Evolutionary conservation across 1,140 invertebrate genomes (phyloP).

Genomic region (Brachionus asplanchnoidis): DNA sequence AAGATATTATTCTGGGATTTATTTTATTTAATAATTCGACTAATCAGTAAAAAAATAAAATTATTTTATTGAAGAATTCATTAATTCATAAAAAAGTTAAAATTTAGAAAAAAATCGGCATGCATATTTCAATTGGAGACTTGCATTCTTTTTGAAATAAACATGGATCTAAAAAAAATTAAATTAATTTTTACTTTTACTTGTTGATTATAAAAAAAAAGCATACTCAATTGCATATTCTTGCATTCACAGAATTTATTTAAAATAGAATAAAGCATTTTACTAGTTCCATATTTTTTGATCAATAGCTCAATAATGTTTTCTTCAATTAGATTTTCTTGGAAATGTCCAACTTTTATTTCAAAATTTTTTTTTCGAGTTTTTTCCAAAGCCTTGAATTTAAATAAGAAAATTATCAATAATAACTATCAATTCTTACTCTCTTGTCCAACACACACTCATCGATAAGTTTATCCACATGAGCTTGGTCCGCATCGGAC

Average conservation of each 20-base stretch:
- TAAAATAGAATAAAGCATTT: neutral
- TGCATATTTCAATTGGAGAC: too few relatives aligned
- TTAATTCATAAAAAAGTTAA: too few relatives aligned
- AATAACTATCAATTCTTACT: neutral
- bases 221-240: neutral
- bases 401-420: neutral
- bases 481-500: neutral
- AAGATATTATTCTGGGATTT: too few relatives aligned
- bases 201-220: neutral
- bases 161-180: too few relatives aligned
- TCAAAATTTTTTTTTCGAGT: neutral
- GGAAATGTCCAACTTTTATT: neutral
- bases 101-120: too few relatives aligned
- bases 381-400: neutral
- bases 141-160: too few relatives aligned
- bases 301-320: neutral
- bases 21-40: too few relatives aligned
- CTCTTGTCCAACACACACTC: neutral
- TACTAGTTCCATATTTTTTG: neutral
- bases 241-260: neutral
- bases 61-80: too few relatives aligned
- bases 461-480: neutral
- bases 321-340: neutral
- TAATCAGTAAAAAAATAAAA: too few relatives aligned
- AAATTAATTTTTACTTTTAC: too few relatives aligned